These are phyloP conservation scores for Upupa epops DNA, from an alignment of 2,113 vertebrate genomes.

Conservation along the genomic window DNA sequence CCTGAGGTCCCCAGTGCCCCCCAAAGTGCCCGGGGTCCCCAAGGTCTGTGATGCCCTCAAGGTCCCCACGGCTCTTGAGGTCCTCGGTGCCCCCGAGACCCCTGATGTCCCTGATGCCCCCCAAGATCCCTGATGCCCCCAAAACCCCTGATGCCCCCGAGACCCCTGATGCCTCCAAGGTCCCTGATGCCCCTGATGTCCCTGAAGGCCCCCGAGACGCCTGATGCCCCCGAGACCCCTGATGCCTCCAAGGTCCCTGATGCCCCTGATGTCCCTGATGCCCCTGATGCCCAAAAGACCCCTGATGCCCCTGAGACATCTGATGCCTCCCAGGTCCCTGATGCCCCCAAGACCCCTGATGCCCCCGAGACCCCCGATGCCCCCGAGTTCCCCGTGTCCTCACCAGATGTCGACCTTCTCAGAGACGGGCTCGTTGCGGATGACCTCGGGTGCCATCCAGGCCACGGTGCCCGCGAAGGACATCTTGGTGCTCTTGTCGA, in stretches of 20 bases:
- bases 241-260: too few relatives aligned
- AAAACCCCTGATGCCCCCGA: too few relatives aligned
- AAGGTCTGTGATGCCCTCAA: neutral
- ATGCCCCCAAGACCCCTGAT: neutral
- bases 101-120: neutral
- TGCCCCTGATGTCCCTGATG: neutral
- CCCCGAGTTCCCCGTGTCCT: neutral
- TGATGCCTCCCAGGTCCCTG: neutral
- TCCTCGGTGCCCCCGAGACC: too few relatives aligned
- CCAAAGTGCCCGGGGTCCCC: too few relatives aligned
- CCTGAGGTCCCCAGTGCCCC: too few relatives aligned
- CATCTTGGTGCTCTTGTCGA: conserved; percentile 99
- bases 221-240: too few relatives aligned
- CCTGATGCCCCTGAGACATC: neutral
- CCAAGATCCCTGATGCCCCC: too few relatives aligned
- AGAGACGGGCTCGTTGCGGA: conserved; percentile 95
- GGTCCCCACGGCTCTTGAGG: too few relatives aligned
- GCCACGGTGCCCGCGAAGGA: conserved; percentile 97
- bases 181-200: neutral
- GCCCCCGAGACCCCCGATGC: neutral
- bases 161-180: neutral
- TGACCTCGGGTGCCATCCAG: conserved; percentile 99
- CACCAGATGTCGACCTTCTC: conserved; percentile 99
- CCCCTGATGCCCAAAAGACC: neutral
- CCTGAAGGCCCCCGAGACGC: neutral